These are phyloP conservation scores for Thecocarcelia acutangulata DNA, from an alignment of 2,888 invertebrate genomes.

Conservation along the genomic window DNA sequence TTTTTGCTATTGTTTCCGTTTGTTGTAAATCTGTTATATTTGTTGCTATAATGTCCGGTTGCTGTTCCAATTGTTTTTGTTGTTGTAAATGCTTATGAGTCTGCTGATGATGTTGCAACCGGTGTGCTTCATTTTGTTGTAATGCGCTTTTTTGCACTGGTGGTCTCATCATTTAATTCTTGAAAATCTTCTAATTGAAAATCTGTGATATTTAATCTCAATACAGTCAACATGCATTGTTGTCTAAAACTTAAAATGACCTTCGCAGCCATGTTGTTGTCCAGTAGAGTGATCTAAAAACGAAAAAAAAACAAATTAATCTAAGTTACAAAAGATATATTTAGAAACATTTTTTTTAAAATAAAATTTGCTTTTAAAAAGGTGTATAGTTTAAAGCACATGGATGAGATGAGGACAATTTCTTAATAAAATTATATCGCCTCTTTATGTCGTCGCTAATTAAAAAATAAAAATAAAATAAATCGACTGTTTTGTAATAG, in stretches of 20 bases:
- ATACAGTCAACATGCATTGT: conserved; percentile 70
- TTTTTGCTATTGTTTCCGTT: conserved; percentile 55
- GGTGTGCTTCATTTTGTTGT: conserved; percentile 77
- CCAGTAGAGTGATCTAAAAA: conserved; percentile 46
- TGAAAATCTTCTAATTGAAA: conserved; percentile 39
- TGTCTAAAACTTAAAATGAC: conserved; percentile 48
- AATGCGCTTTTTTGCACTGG: conserved; percentile 76
- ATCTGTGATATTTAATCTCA: conserved; percentile 37
- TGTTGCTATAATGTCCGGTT: conserved; percentile 53
- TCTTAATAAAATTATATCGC: too few species aligned
- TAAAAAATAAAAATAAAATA: too few species aligned
- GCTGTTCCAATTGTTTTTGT: conserved; percentile 59
- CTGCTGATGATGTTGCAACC: conserved; percentile 69
- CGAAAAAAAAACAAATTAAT: conserved; percentile 7
- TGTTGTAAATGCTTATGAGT: conserved; percentile 68
- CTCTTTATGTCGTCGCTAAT: too few species aligned
- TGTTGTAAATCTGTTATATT: conserved; percentile 50
- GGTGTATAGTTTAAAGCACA: too few species aligned
- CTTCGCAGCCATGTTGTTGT: conserved; percentile 72
- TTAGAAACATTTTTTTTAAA: background rate
- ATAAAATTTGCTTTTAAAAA: background rate
- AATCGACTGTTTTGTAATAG: too few species aligned
- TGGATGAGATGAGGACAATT: too few species aligned
- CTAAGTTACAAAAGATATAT: background rate
- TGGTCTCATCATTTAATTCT: conserved; percentile 76